Conservation (phyloP, 1,140 invertebrate genomes). For the Dendrolimus punctatus region DNA sequence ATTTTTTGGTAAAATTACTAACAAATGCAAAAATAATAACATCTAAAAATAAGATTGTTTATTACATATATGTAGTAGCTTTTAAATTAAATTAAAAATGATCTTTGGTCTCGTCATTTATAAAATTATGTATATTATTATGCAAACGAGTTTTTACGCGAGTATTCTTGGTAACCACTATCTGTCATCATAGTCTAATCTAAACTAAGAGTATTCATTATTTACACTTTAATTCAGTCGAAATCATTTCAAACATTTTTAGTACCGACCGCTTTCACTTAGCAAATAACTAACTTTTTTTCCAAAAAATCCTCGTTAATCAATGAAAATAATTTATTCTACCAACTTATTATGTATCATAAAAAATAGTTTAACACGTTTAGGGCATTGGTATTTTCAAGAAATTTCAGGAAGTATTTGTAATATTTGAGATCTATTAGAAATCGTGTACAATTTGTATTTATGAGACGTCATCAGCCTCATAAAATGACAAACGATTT, state of each 20-base stretch:
- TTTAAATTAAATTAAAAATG: no score
- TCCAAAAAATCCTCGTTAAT: background rate
- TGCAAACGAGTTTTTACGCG: slow-evolving; percentile 3
- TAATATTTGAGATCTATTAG: no score
- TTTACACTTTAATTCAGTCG: slow-evolving; percentile 57
- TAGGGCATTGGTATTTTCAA: no score
- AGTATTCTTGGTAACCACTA: slow-evolving; percentile 48
- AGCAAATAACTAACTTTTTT: no score
- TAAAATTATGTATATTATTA: slow-evolving; percentile 1
- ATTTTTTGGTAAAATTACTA: no score
- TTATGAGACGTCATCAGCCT: no score
- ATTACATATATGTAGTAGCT: background rate
- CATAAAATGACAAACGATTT: no score
- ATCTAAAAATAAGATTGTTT: slow-evolving; percentile 1
- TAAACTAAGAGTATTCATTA: slow-evolving; percentile 47
- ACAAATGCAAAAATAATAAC: background rate
- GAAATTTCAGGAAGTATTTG: no score
- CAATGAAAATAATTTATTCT: background rate
- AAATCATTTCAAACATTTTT: slow-evolving; percentile 13
- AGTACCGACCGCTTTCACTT: slow-evolving; percentile 6
- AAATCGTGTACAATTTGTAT: no score
- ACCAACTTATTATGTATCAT: no score
- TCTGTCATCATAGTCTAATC: slow-evolving; percentile 40
- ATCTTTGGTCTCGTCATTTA: slow-evolving; percentile 2
- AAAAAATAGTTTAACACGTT: no score